These are phyloP conservation scores for Acholoe squamosa DNA, from an alignment of 2,888 invertebrate genomes.

Conservation along the genomic window DNA sequence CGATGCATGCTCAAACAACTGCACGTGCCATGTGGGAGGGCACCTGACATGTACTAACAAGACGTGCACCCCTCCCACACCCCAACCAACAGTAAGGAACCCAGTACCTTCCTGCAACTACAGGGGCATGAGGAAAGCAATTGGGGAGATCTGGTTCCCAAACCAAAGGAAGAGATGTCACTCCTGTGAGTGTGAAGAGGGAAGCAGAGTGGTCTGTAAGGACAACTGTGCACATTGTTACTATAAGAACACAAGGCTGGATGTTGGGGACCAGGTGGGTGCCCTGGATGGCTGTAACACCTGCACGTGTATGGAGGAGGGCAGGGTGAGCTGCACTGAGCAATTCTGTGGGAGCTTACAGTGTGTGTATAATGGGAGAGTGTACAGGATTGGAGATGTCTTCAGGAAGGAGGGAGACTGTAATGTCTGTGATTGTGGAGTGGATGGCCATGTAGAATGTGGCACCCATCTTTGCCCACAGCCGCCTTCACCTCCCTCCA, in stretches of 20 bases:
- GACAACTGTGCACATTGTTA: slow-evolving; percentile 14
- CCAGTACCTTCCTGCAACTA: neutral
- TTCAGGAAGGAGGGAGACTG: neutral
- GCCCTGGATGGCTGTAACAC: slow-evolving; percentile 38
- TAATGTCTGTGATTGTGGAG: neutral
- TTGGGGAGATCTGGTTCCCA: neutral
- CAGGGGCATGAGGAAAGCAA: neutral
- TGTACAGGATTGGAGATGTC: neutral
- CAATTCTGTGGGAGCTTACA: neutral
- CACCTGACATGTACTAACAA: neutral
- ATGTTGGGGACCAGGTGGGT: neutral
- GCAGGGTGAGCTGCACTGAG: neutral
- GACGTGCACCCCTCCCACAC: neutral
- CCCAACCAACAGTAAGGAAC: neutral
- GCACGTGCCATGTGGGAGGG: slow-evolving; percentile 40
- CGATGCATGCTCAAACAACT: slow-evolving; percentile 32
- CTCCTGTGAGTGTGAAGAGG: neutral
- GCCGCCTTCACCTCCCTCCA: neutral
- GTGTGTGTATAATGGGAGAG: neutral
- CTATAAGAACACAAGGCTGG: neutral
- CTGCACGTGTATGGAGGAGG: neutral
- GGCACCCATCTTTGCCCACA: neutral
- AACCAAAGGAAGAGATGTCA: neutral
- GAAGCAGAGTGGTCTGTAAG: slow-evolving; percentile 1
- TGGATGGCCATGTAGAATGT: slow-evolving; percentile 1